Evolutionary conservation across 2,113 vertebrate genomes (phyloP).

Genomic region (Ptilonorhynchus violaceus): DNA sequence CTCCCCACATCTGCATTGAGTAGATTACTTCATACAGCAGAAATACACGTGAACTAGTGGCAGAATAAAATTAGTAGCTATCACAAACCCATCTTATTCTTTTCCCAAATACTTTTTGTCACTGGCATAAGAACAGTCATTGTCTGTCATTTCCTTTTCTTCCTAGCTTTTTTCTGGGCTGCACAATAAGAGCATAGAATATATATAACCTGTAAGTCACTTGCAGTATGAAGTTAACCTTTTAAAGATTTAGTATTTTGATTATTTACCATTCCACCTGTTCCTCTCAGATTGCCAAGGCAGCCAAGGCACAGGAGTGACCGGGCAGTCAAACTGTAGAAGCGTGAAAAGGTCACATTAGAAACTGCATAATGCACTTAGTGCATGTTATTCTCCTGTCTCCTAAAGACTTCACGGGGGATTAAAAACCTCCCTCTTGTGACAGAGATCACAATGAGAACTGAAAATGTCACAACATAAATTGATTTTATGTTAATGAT

Average conservation of each 20-base stretch:
- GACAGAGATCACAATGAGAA: slow-evolving; percentile 56
- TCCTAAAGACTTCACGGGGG: slow-evolving; percentile 36
- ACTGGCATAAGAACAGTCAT: not conserved
- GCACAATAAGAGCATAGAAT: not conserved
- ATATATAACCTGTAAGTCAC: not conserved
- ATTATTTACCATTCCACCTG: slow-evolving; percentile 26
- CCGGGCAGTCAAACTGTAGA: slow-evolving; percentile 37
- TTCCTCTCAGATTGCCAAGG: slow-evolving; percentile 10
- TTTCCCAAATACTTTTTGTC: not conserved
- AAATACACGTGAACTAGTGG: not conserved
- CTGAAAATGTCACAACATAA: slow-evolving; percentile 63
- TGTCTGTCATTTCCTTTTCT: not conserved
- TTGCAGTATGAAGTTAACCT: slow-evolving; percentile 10
- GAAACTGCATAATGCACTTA: slow-evolving; percentile 39
- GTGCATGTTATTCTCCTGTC: slow-evolving; percentile 37
- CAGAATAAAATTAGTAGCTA: not conserved
- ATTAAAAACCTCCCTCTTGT: slow-evolving; percentile 51
- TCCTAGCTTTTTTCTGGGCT: not conserved
- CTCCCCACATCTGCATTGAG: not conserved
- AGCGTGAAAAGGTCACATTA: slow-evolving; percentile 55
- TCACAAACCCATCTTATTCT: not conserved
- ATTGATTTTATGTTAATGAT: slow-evolving; percentile 65
- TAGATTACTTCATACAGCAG: not conserved
- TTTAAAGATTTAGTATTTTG: slow-evolving; percentile 27
- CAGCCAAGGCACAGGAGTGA: not conserved